Percentiles rank a stretch among this genome's conserved stretches.
Conservation (phyloP, 2,797 vertebrate genomes). For the Phoxinus dragarum region DNA sequence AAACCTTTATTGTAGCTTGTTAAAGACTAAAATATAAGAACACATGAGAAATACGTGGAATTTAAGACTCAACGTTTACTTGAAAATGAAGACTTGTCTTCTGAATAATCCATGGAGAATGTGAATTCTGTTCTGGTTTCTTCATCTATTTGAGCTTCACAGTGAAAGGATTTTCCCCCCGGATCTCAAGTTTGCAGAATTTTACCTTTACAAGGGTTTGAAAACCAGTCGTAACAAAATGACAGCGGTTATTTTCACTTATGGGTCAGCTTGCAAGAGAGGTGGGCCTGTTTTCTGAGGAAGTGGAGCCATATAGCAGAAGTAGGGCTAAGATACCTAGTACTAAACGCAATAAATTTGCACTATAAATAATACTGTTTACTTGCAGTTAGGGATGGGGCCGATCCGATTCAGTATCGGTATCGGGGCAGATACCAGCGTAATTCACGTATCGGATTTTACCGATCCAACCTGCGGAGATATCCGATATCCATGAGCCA, state of each 20-base stretch:
- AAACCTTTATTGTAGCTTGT: not conserved
- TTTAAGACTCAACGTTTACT: not conserved
- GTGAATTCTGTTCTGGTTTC: too few species aligned
- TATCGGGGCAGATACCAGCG: too few species aligned
- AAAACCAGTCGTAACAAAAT: not conserved
- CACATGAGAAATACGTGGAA: not conserved
- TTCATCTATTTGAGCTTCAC: not conserved
- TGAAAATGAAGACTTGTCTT: not conserved
- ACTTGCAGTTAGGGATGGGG: too few species aligned
- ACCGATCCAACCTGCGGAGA: too few species aligned
- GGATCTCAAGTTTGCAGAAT: too few species aligned
- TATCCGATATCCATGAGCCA: too few species aligned
- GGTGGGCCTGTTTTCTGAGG: slow-evolving; percentile 80
- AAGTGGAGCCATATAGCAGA: slow-evolving; percentile 81
- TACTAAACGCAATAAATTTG: not conserved
- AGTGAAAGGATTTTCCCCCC: not conserved
- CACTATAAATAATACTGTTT: not conserved
- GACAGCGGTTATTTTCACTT: not conserved
- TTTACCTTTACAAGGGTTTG: not conserved
- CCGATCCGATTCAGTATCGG: too few species aligned
- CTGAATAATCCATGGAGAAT: not conserved
- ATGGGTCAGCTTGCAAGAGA: slow-evolving; percentile 75
- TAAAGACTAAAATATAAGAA: not conserved
- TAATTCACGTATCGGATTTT: too few species aligned
- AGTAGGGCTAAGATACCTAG: slow-evolving; percentile 80